Evolutionary conservation across 2,888 invertebrate genomes (phyloP), one percentile per base, ranked within the genome.

Genomic region (Blera fallax): DNA sequence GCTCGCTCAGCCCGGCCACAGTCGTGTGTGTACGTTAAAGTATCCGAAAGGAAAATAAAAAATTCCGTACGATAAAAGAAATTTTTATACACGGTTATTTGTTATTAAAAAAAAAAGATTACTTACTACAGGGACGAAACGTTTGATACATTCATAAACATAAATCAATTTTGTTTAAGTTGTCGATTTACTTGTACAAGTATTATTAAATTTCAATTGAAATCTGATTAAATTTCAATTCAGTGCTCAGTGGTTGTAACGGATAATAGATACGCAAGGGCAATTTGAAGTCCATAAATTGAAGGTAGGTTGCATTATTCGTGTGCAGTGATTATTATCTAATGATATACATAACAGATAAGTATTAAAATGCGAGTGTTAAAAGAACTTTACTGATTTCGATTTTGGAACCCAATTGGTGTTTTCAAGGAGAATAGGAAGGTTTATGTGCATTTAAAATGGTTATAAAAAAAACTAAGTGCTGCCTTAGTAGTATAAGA

Each of bases 231-330:
- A 48, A 67, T 67, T 81, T 67, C 70, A 67, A 67, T 77, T 81
- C 45, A 43, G 80, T 81, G 81, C 16, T 56, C 76, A 85, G 72
- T 77, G 85, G 50, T 77, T 81, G 74, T 72, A 77, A 85, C 81
- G 70, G 72, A 72, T 85, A 70, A 52, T 34, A 52, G 52, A 72
- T 56, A 72, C 65, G 24, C 32, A 56, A 81, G 76, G 78, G 72
- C 65, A 56, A 76, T 70, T 81, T 62, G 34, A 74, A 76, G 56
- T 37, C 70, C 70, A 69, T 70, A 65, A 70, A 48, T 50, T 76
- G 37, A 65, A 81, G 84, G 80, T 80, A 60, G 34, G 84, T 85
- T 65, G 48, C 64, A 54, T 54, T 50, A 40, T 56, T 81, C 29
- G 14, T 52, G 58, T 43, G 56, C 58, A 80, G 32, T 64, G 81